Base-by-base conservation (phyloP, 2,113 vertebrate species). In the Chunga burmeisteri region DNA sequence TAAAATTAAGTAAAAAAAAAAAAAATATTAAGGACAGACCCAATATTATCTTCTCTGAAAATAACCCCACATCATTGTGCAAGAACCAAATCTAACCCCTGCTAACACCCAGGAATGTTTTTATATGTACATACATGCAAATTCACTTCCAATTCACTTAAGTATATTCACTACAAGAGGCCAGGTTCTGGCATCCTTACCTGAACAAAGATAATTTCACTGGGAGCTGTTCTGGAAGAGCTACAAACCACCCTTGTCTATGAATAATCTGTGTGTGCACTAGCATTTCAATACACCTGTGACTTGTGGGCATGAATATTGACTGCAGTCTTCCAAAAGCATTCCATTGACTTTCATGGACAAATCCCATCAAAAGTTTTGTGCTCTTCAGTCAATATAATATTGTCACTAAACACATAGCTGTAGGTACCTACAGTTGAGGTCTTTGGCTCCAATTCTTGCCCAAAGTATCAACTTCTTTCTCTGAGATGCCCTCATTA, bases 341-440 rank as follows among this genome's bases (percentile, higher is more conserved):
- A 16, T 40, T 86, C 38, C 8, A 17, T 5, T 26, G 1, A 38
- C 5, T 29, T 74, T 66, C 34, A 50, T 9, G 6, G 16, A 29
- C 46, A 67, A 67, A 81, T n/a, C 16, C 2, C 15, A 79, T 14
- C 9, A 78, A 59, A 84, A 49, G 1, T 6, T n/a, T 30, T 59
- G 4, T 59, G 13, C 21, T 81, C 11, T 68, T 88, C n/a, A 32
- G 29, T 49, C 42, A 70, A 23, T 29, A 58, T 62, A 84, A 70
- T 44, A 22, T 36, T 84, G 34, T 36, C 21, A 34, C 23, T 65
- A 34, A 63, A 62, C 13, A 29, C 15, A 44, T 34, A 65, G 7
- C 4, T 36, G 2, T 53, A 79, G 9, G 18, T 74, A 20, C 2
- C 4, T 59, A 13, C 0, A 0, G 6, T 25, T 47, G 4, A 78